Evolutionary conservation across 2,888 invertebrate genomes (phyloP), one percentile per base, ranked within the genome.

Genomic region (Escarpia spicata): DNA sequence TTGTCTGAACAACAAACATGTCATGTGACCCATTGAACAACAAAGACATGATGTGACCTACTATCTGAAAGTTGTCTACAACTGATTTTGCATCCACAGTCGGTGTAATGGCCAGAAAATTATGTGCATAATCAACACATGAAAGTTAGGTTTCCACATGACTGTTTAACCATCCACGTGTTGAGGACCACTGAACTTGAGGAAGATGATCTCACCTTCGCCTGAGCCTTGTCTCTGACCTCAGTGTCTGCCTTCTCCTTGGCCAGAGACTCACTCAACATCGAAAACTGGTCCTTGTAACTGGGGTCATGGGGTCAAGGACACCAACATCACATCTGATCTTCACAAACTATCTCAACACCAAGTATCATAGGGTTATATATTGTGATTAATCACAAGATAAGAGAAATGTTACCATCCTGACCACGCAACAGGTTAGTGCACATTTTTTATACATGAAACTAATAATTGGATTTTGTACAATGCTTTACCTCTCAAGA

Each of bases 281-380:
- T 95, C 43, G 95, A 94, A 94, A 96, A 96, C 95, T 96, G 96
- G 93, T 96, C 96, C 90, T 95, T 95, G 92, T 96, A 96, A 93
- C 96, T 96, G 93, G 26, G n/a, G 43, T 31, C 12, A 75, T n/a
- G n/a, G 75, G 93, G 93, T 93, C 31, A 92, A 89, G 92, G 93
- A 92, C 92, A 37, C 44, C 44, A 52, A 92, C 37, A 91, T 10
- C 45, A 92, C n/a, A 91, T 37, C 19, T 58, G 58, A 91, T 31
- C 43, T 37, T 75, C n/a, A 75, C 75, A 75, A 75, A 26, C 75
- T 19, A 60, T 75, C 75, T 26, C 12, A 12, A 75, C 75, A 19
- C 75, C 75, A 19, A 75, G 60, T 89, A 89, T 43, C 43, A 92
- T n/a, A 92, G 37, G 8, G 75, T 26, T 75, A 2, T 26, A 26